Evolutionary conservation across 1,140 invertebrate species (phyloP), one percentile per base, ranked within the genome.

Genomic region (Drosophila lowei): DNA sequence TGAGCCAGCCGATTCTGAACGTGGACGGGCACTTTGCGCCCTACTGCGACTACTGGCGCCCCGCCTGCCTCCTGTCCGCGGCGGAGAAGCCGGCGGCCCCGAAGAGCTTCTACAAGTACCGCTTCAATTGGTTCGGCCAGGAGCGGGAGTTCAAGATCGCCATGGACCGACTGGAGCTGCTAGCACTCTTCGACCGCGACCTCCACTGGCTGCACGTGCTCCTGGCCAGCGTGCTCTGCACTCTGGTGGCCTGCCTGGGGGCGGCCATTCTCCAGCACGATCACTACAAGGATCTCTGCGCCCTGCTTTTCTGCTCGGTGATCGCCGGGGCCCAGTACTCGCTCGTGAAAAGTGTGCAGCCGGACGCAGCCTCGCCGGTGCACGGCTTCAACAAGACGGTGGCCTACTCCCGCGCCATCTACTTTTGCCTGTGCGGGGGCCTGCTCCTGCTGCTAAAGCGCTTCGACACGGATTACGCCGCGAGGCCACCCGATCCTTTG

Each of bases 271-370:
- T 99, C 1, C 95, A 96, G 77, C 93, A 95, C 38, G 95, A 95
- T 28, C 96, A 98, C 89, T 99, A 98, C 92, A 94, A 95, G 76
- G 98, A 99, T 91, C 94, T 99, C 41, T 96, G 95, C 77, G 96
- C 98, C 5, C 97, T 99, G 92, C 93, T 99, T 66, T 98, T 99
- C 91, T 99, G 98, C 92, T 97, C 99, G 77, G 96, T 99, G 21
- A 98, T 99, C 47, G 98, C 98, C 9, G 96, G 97, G 8, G 98
- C 97, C 91, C 98, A 99, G 91, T 99, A 99, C 92, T 99, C 98
- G 1, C 92, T 99, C 49, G 92, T 99, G 13, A 99, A 99, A 92
- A 99, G 98, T 92, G 99, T 99, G 3, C 99, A 99, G 90, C 99
- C 99, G 1, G 99, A 99, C 92, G 98, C 98, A 0, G 96, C 98